Base-by-base conservation (phyloP, 2,888 invertebrate genomes). In the Ctena decussata region DNA sequence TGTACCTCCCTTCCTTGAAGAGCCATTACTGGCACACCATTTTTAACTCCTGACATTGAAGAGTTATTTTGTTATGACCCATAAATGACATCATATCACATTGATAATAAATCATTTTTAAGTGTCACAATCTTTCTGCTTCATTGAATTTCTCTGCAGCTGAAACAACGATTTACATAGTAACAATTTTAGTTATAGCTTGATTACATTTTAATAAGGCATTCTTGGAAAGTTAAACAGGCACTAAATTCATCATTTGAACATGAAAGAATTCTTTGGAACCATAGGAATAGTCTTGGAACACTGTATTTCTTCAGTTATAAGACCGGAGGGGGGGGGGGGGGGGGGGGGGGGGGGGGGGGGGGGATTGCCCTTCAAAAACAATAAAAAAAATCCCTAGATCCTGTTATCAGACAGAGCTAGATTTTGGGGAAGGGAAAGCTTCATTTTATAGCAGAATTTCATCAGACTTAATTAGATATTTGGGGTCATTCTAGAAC, bases 31-130 rank as follows among this genome's bases (percentile, higher is more conserved):
- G 65, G 65, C 65, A 65, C 65, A 65, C 35, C 65, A 65, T 65
- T 35, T 35, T 65, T 65, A 65, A 65, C 65, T 35, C 30, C 65
- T 73, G 73, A 49, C 73, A 73, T 44, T 44, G 44, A 73, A 46
- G 46, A 73, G 73, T 73, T 46, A 37, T 32, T 41, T 46, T 41
- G 12, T 30, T 73, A 30, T 73, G 73, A 73, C 73, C 73, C 73
- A 44, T 15, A 44, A 49, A 32, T 73, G 73, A 73, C 73, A 32
- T 73, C 46, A 49, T 18, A 73, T 73, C 21, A 6, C 24, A 46
- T 24, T 44, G 46, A 73, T 44, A 73, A 73, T 73, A 73, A 73
- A 73, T 73, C 71, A 71, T 71, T 44, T 73, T 73, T 46, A 73
- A 73, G 44, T 73, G 73, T 73, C 73, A 73, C 73, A 32, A 49